Conservation (phyloP, 2,888 invertebrate species). For the Cantharis rustica region DNA sequence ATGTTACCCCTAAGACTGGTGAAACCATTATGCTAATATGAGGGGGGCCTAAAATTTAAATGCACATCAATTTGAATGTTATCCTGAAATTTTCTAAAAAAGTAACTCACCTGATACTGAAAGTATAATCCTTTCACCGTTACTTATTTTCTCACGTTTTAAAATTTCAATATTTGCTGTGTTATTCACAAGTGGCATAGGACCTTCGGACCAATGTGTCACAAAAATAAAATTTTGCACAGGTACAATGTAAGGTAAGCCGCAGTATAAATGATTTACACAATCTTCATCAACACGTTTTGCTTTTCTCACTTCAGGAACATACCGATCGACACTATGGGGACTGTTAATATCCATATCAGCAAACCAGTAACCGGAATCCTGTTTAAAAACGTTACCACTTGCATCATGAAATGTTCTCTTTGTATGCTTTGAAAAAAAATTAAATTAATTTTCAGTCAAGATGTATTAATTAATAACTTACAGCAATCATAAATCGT, state of each 20-base stretch:
- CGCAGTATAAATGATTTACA: constrained; percentile 71
- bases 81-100: background rate
- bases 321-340: constrained; percentile 61
- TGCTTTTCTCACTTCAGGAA: constrained; percentile 60
- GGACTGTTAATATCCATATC: constrained; percentile 78
- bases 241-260: constrained; percentile 79
- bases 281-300: constrained; percentile 62
- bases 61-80: constrained; percentile 10
- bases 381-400: constrained; percentile 57
- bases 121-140: constrained; percentile 57
- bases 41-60: constrained; percentile 66
- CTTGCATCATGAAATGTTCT: constrained; percentile 63
- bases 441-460: constrained; percentile 16
- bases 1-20: constrained; percentile 61
- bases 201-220: constrained; percentile 66
- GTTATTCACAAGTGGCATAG: constrained; percentile 58
- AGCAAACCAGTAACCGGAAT: constrained; percentile 72
- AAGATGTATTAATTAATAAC: constrained; percentile 29
- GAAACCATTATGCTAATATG: constrained; percentile 70
- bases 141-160: constrained; percentile 50
- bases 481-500: constrained; percentile 76
- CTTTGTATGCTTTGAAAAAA: constrained; percentile 61
- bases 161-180: constrained; percentile 59
- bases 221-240: constrained; percentile 69
- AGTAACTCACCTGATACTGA: constrained; percentile 57